These are phyloP conservation scores for Leptobrachium leishanense DNA, from an alignment of 2,113 vertebrate genomes.

Conservation along the genomic window DNA sequence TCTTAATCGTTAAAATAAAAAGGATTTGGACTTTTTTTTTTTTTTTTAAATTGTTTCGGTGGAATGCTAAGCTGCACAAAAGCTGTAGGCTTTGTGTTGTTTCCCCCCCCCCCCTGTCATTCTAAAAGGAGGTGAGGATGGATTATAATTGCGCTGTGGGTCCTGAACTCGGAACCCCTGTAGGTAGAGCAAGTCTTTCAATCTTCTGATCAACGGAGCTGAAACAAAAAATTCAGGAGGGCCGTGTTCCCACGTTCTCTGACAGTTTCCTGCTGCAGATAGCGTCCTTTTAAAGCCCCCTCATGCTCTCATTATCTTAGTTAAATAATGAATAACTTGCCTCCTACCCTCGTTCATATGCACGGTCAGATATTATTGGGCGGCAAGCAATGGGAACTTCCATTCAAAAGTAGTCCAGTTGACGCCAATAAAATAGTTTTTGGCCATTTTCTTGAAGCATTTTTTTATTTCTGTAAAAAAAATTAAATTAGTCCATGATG, in stretches of 20 bases:
- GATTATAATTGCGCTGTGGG: constrained; percentile 77
- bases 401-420: constrained; percentile 66
- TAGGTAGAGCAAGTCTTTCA: constrained; percentile 76
- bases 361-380: constrained; percentile 71
- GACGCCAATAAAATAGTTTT: constrained; percentile 70
- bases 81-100: constrained; percentile 72
- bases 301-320: constrained; percentile 69
- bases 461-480: constrained; percentile 69
- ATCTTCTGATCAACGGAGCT: constrained; percentile 82
- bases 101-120: constrained; percentile 65
- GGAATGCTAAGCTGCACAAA: constrained; percentile 73
- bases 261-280: constrained; percentile 72
- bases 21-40: constrained; percentile 62
- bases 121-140: constrained; percentile 73
- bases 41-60: constrained; percentile 64
- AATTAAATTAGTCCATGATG: constrained; percentile 55
- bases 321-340: constrained; percentile 71
- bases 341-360: constrained; percentile 71
- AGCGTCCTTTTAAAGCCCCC: constrained; percentile 74
- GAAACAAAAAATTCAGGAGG: constrained; percentile 78
- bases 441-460: constrained; percentile 68
- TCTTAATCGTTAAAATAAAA: constrained; percentile 57
- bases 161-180: constrained; percentile 74
- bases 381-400: constrained; percentile 64
- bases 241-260: constrained; percentile 77